phyloP scores from a whole-genome alignment of 2,888 invertebrate genomes.

The Drosophila merina region DNA sequence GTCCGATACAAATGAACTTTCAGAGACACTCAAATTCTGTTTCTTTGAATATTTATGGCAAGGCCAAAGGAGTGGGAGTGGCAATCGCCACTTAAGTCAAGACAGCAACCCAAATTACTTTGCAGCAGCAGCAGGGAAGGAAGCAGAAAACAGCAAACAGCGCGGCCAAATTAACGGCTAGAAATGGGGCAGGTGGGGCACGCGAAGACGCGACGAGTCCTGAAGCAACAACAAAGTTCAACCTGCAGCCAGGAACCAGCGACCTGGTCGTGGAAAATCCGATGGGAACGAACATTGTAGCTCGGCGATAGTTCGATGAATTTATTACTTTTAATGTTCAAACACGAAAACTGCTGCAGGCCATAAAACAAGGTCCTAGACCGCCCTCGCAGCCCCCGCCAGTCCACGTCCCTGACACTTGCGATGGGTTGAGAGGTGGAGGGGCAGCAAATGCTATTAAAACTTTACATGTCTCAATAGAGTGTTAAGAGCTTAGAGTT shows the following conservation, averaged over 20 bases:
- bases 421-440: conserved; percentile 13
- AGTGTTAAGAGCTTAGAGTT: conserved; percentile 79
- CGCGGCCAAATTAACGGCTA: conserved; percentile 50
- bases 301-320: conserved; percentile 80
- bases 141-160: conserved; percentile 20
- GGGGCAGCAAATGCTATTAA: conserved; percentile 72
- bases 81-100: conserved; percentile 49
- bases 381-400: not conserved
- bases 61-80: not conserved
- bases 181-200: not conserved
- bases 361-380: conserved; percentile 68
- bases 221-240: conserved; percentile 54
- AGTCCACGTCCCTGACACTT: not conserved
- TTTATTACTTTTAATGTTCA: conserved; percentile 80
- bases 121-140: conserved; percentile 23
- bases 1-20: not conserved
- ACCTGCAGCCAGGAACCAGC: conserved; percentile 39
- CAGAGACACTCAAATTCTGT: conserved; percentile 1
- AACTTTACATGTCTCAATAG: conserved; percentile 79
- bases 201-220: conserved; percentile 53
- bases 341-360: conserved; percentile 78
- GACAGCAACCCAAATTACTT: conserved; percentile 70
- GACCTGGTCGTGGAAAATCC: conserved; percentile 41
- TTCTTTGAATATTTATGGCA: conserved; percentile 1
- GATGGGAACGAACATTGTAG: conserved; percentile 45